Evolutionary conservation across 2,888 invertebrate genomes (phyloP).

Genomic region (Epirrita christyi): DNA sequence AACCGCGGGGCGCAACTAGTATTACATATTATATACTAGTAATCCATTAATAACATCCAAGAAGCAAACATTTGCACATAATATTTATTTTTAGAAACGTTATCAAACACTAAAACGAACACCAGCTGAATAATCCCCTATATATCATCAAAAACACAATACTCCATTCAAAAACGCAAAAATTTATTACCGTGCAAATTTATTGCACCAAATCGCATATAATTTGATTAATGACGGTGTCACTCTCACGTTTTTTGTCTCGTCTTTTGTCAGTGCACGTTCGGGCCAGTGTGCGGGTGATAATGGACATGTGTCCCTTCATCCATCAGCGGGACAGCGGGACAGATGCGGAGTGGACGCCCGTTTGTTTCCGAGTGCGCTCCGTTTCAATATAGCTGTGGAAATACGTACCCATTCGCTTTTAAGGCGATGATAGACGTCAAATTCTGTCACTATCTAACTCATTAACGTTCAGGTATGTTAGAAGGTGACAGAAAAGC

Average conservation of each 20-base stretch:
- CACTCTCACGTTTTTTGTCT: constrained; percentile 52
- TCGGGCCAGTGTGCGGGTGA: constrained; percentile 46
- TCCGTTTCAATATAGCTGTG: constrained; percentile 51
- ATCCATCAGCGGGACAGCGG: constrained; percentile 42
- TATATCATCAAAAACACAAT: constrained; percentile 35
- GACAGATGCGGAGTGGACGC: constrained; percentile 45
- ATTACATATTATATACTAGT: too few relatives aligned
- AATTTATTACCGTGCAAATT: constrained; percentile 53
- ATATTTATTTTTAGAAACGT: too few relatives aligned
- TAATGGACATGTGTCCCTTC: constrained; percentile 79
- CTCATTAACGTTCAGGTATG: too few relatives aligned
- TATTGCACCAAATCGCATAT: constrained; percentile 62
- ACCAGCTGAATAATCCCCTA: constrained; percentile 28
- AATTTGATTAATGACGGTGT: constrained; percentile 76
- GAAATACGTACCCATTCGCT: too few relatives aligned
- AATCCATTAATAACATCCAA: too few relatives aligned
- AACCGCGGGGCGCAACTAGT: too few relatives aligned
- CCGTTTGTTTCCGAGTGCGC: constrained; percentile 45
- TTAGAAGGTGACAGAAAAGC: too few relatives aligned
- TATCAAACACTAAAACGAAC: constrained; percentile 7
- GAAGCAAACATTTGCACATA: too few relatives aligned
- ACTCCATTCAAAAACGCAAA: constrained; percentile 38
- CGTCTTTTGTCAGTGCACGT: constrained; percentile 35
- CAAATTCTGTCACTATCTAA: too few relatives aligned
- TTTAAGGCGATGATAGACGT: too few relatives aligned